Base-by-base conservation (phyloP, 1,140 invertebrate genomes). In the Monochamus saltuarius region DNA sequence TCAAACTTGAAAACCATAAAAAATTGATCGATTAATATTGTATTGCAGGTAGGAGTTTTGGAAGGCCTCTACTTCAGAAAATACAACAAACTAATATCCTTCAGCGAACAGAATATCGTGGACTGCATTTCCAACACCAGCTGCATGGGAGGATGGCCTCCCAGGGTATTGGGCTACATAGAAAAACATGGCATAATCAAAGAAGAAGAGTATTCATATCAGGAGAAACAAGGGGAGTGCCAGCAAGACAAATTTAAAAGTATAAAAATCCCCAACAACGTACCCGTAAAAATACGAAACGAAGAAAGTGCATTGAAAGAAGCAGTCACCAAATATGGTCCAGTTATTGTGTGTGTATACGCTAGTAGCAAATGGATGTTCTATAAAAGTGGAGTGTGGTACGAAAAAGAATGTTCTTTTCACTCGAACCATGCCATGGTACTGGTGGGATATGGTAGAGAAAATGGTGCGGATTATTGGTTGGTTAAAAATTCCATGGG, bases 61-160 rank as follows among this genome's bases (percentile, higher is more conserved):
- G 97, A 99, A 82, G 94, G 91, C 17, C 96, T 98, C 77, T 88
- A 96, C 75, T 95, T 89, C 78, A 85, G 93, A 60, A 87, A 89
- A 73, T 87, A 82, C 19, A 90, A 90, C 50, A 82, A 85, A 54
- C 81, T 99, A 13, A 83, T 94, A 8, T 94, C 93, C 6, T 84
- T 99, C 0, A 96, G 93, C 67, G 96, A 98, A 80, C 97, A 99
- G 80, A 98, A 99, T 77, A 80, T 99, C 45, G 84, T 99, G 17
- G 97, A 99, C 80, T 99, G 97, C 75, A 94, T 91, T 72, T 94
- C 94, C 8, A 98, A 99, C 79, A 84, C 93, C 73, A 97, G 95
- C 42, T 99, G 97, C 78, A 85, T 90, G 63, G 96, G 96, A 67
- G 96, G 96, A 55, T 81, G 96, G 36, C 97, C 97, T 92, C 92